These are phyloP conservation scores for Eupithecia dodoneata DNA, from an alignment of 2,888 invertebrate genomes.

Conservation along the genomic window DNA sequence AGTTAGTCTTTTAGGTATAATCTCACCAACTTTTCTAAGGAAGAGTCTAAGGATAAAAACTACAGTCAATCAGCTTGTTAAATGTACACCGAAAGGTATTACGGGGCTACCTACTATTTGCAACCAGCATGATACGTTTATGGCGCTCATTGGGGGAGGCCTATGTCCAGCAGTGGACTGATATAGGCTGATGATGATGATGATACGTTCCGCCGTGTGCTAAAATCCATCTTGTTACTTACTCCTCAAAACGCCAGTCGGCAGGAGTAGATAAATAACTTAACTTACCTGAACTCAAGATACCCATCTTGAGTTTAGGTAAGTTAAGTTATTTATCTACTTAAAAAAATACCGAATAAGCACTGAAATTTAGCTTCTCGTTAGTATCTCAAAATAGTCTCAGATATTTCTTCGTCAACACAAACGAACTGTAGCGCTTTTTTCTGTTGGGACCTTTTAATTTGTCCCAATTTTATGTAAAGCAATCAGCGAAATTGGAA, in stretches of 20 bases:
- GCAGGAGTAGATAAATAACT: too few species aligned
- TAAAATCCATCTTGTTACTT: too few species aligned
- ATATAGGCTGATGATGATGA: too few species aligned
- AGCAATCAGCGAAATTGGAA: conserved; percentile 23
- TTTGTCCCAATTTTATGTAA: conserved; percentile 19
- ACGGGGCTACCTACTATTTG: too few species aligned
- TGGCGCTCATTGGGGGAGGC: too few species aligned
- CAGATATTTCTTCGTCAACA: conserved; percentile 9
- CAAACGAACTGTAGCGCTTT: conserved; percentile 9
- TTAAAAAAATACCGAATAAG: neutral
- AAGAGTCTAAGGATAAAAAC: neutral
- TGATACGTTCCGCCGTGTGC: too few species aligned
- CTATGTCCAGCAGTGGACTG: too few species aligned
- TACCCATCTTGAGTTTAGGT: neutral
- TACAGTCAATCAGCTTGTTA: neutral
- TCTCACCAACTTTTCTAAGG: too few species aligned
- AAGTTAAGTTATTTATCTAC: neutral
- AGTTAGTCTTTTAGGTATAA: too few species aligned
- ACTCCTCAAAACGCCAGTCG: too few species aligned
- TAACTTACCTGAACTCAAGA: too few species aligned
- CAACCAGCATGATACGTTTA: too few species aligned
- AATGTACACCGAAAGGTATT: neutral
- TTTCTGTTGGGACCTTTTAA: conserved; percentile 16
- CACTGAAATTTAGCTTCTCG: neutral
- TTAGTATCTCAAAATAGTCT: conserved; percentile 8